These are phyloP conservation scores for Magallana angulata DNA, from an alignment of 1,140 invertebrate species.

Conservation along the genomic window DNA sequence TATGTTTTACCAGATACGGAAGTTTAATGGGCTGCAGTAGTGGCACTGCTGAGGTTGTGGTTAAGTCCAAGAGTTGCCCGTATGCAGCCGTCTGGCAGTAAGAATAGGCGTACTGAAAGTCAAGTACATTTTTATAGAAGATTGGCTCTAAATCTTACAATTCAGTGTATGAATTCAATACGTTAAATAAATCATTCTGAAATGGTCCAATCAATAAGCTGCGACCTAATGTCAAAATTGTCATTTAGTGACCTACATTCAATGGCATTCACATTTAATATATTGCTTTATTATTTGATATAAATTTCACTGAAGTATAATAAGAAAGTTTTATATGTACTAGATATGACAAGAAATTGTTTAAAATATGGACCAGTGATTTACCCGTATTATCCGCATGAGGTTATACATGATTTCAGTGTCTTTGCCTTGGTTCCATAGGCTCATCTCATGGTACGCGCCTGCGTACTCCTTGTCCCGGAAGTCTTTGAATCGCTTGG, in stretches of 20 bases:
- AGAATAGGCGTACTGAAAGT: constrained; percentile 17
- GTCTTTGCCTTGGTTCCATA: constrained; percentile 25
- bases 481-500: constrained; percentile 13
- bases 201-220: background rate
- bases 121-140: background rate
- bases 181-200: background rate
- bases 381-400: constrained; percentile 19
- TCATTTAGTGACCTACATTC: no score
- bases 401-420: constrained; percentile 42
- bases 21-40: constrained; percentile 38
- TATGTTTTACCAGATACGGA: constrained; percentile 15
- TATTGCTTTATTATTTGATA: no score
- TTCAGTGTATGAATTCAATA: background rate
- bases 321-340: no score
- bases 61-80: constrained; percentile 29
- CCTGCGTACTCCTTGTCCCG: background rate
- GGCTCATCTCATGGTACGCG: constrained; percentile 25
- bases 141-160: background rate
- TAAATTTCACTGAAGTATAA: no score
- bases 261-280: no score
- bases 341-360: no score
- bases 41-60: constrained; percentile 11
- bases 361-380: no score
- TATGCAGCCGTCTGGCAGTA: constrained; percentile 30
- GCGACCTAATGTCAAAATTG: no score